A percentile compares a stretch with the other conserved stretches of the same genome.
Conservation (phyloP, 2,888 invertebrate species). For the Tiphia femorata region DNA sequence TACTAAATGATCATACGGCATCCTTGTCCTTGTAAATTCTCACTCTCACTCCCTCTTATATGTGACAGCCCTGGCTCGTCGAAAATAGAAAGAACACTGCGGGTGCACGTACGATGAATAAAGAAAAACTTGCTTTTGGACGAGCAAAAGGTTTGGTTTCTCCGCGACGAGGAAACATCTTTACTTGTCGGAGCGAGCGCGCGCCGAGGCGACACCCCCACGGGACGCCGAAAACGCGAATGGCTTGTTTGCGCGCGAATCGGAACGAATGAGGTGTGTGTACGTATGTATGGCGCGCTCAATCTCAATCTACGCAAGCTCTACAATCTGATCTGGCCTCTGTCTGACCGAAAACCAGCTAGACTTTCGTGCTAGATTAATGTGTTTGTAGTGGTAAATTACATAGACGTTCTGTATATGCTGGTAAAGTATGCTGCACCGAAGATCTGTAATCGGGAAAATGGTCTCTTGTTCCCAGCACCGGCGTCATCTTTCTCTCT, state of each 20-base stretch:
- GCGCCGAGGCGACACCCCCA: no score
- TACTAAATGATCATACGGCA: no score
- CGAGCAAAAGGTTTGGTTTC: no score
- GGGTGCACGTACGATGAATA: no score
- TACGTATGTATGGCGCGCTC: conserved; percentile 1
- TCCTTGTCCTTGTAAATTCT: no score
- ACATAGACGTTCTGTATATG: conserved; percentile 10
- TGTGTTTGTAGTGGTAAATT: conserved; percentile 27
- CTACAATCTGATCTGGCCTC: background rate
- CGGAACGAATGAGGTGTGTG: conserved; percentile 16
- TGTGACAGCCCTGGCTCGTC: no score
- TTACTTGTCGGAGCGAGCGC: no score
- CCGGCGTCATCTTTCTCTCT: conserved; percentile 9
- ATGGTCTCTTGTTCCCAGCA: conserved; percentile 24
- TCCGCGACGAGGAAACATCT: no score
- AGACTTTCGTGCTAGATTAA: conserved; percentile 13
- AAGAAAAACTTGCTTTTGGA: no score
- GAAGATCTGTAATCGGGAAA: conserved; percentile 31
- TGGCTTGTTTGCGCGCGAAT: conserved; percentile 23
- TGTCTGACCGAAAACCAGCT: background rate
- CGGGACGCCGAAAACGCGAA: background rate
- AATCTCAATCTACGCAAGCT: conserved; percentile 1
- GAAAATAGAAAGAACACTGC: no score
- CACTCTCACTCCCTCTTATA: no score
- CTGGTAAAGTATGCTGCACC: conserved; percentile 26